These are phyloP conservation scores for Nasonia oneida DNA, from an alignment of 2,888 invertebrate genomes.

Conservation along the genomic window DNA sequence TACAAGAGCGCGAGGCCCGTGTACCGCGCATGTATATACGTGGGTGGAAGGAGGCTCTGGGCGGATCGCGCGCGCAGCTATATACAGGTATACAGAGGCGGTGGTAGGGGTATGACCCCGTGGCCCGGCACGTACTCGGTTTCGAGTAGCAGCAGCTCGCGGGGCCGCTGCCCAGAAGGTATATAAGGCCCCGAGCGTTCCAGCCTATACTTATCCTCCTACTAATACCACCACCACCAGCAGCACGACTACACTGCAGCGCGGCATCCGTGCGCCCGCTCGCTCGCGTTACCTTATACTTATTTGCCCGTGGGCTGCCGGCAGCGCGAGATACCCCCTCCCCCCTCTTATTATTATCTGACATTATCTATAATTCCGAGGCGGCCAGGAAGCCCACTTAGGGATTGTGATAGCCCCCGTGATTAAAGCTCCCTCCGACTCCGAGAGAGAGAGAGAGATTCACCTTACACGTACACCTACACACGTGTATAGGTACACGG, in stretches of 20 bases:
- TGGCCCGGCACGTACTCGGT: slow-evolving; percentile 77
- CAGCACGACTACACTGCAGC: slow-evolving; percentile 64
- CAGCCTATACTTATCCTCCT: slow-evolving; percentile 79
- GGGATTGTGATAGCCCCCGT: slow-evolving; percentile 79
- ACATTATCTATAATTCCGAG: slow-evolving; percentile 79
- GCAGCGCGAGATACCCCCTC: slow-evolving; percentile 64
- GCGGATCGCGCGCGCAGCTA: background rate
- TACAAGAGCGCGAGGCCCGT: slow-evolving; percentile 45
- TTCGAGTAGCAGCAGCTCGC: slow-evolving; percentile 50
- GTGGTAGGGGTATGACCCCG: slow-evolving; percentile 72
- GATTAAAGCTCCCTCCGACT: slow-evolving; percentile 74
- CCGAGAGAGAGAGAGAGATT: slow-evolving; percentile 3
- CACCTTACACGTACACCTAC: slow-evolving; percentile 38
- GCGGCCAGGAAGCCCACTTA: slow-evolving; percentile 79
- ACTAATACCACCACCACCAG: slow-evolving; percentile 75
- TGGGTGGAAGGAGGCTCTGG: slow-evolving; percentile 18
- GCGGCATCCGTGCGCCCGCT: background rate
- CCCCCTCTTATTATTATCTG: slow-evolving; percentile 79
- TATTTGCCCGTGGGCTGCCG: slow-evolving; percentile 73
- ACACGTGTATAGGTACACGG: background rate
- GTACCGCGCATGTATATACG: background rate
- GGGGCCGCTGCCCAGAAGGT: slow-evolving; percentile 43
- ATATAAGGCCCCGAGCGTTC: slow-evolving; percentile 69
- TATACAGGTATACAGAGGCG: background rate
- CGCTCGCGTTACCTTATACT: slow-evolving; percentile 75